phyloP scores from a whole-genome alignment of 2,888 invertebrate species.

The Epinotia brunnichana region DNA sequence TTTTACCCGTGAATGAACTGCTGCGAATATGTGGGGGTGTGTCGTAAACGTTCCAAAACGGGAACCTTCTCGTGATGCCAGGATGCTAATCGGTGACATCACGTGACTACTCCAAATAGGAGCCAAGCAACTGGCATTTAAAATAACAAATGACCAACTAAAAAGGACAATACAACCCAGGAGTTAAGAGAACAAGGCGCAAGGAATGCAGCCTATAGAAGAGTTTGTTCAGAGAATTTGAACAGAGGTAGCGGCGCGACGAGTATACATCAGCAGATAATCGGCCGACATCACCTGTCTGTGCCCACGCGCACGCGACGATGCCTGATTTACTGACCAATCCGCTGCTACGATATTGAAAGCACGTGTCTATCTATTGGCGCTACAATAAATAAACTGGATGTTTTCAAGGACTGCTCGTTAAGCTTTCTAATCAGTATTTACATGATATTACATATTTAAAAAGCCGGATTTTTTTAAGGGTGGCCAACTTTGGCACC shows the following conservation, averaged over 20 bases:
- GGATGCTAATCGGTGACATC: constrained; percentile 79
- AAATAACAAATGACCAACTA: constrained; percentile 68
- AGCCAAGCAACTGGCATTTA: constrained; percentile 62
- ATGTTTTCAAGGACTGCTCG: constrained; percentile 64
- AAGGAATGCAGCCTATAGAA: constrained; percentile 78
- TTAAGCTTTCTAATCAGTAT: constrained; percentile 69
- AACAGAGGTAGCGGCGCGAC: constrained; percentile 75
- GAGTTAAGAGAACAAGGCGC: constrained; percentile 67
- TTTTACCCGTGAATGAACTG: constrained; percentile 77
- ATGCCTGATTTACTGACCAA: constrained; percentile 61
- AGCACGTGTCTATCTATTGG: constrained; percentile 61
- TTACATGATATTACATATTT: too few relatives aligned
- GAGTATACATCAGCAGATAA: constrained; percentile 80
- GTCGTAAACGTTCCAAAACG: constrained; percentile 78
- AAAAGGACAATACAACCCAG: constrained; percentile 72
- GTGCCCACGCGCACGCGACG: constrained; percentile 62
- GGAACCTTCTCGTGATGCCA: constrained; percentile 71
- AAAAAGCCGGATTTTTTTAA: too few relatives aligned
- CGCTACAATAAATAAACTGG: constrained; percentile 66
- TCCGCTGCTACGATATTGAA: constrained; percentile 56
- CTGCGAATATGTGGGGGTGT: constrained; percentile 77
- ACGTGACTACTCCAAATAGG: constrained; percentile 69
- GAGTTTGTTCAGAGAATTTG: constrained; percentile 74
- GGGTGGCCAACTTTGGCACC: too few relatives aligned
- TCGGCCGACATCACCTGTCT: constrained; percentile 74